Percentiles rank a stretch among this genome's conserved stretches.
Conservation (phyloP, 2,888 invertebrate genomes). For the Caradrina kadenii region DNA sequence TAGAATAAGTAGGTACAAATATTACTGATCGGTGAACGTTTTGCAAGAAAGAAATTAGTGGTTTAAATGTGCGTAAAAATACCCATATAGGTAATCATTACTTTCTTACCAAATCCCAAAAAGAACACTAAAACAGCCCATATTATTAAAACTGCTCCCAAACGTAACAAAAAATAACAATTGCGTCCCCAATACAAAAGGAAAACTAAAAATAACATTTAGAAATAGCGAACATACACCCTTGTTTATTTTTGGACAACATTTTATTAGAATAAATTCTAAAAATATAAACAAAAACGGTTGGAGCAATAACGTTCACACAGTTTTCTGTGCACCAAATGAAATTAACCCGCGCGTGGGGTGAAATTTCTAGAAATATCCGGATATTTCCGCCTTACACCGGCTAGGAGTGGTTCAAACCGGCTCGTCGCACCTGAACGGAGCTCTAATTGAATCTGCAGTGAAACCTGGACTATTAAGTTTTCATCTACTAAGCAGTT, state of each 20-base stretch:
- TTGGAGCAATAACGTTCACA: conserved; percentile 49
- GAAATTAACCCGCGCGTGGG: conserved; percentile 73
- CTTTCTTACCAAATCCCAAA: neutral
- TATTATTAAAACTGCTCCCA: neutral
- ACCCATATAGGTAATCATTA: neutral
- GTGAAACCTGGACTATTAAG: conserved; percentile 69
- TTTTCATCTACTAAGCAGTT: conserved; percentile 68
- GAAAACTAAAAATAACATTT: conserved; percentile 29
- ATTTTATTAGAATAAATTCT: conserved; percentile 48
- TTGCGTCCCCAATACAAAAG: conserved; percentile 17
- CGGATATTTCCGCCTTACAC: conserved; percentile 62
- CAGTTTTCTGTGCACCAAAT: conserved; percentile 66
- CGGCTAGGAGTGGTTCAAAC: conserved; percentile 57
- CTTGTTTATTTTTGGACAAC: conserved; percentile 37
- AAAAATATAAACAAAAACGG: conserved; percentile 55
- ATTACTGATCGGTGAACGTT: too few species aligned
- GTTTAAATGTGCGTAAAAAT: too few species aligned
- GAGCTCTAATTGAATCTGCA: conserved; percentile 75
- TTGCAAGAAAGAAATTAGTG: too few species aligned
- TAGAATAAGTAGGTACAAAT: too few species aligned
- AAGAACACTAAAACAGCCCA: neutral
- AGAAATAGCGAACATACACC: neutral
- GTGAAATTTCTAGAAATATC: conserved; percentile 73
- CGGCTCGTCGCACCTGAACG: conserved; percentile 66
- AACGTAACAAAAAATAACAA: conserved; percentile 17